Evolutionary conservation across 1,140 invertebrate species (phyloP), one percentile per base, ranked within the genome.

Genomic region (Drosophila arawakana): DNA sequence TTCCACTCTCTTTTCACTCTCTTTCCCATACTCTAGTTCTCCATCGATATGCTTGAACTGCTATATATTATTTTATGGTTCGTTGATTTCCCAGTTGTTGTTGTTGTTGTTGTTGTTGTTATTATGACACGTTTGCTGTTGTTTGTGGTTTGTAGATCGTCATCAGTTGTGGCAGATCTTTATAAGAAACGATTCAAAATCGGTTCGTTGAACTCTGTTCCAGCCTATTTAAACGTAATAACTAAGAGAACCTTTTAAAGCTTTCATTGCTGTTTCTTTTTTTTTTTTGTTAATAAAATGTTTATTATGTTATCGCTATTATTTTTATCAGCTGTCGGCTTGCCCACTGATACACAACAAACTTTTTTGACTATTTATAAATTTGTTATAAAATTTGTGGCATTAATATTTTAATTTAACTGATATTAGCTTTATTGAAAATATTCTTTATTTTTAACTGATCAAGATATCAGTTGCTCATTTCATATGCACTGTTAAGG

Each of bases 41-140:
- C 50, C 60, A 76, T 76, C 73, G 74, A 80, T 73, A 81, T 71
- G 83, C 83, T 73, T 80, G 76, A 74, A 65, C 80, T 71, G 76
- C 54, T 88, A 63, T 68, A 73, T 46, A 49, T 69, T 86, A 18
- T 50, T 83, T 83, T 78, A 83, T 80, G 83, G 83, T 88, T 88
- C 80, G 83, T 80, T 82, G 83, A 71, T 54, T 83, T 88, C 54
- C 3, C 34, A 3, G 13, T 54, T 49, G 18, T 34, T 50, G 25
- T 73, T 75, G 59, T 65, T 50, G 25, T 73, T 75, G 59, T 65
- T 15, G 15, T 30, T 72, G 68, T 73, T 75, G 59, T 65, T 73
- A 73, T 81, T 81, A 85, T 81, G 81, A 85, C 81, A 85, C 82
- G 76, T 81, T 78, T 76, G 15, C 44, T 50, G 15, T 67, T 58